phyloP scores from a whole-genome alignment of 1,140 invertebrate species.

The roundworm (Caenorhabditis elegans) region DNA sequence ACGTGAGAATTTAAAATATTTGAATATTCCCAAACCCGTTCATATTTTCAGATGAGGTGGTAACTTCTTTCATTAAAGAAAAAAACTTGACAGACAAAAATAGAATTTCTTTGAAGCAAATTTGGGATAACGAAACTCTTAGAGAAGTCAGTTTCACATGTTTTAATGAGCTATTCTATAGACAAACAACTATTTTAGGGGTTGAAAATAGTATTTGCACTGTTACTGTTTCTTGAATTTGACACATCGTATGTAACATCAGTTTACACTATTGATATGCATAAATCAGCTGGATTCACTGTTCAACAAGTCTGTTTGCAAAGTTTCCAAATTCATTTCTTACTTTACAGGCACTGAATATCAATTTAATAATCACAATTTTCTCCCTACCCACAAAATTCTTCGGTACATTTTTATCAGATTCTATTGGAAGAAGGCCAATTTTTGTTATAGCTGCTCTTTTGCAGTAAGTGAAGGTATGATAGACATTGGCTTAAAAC shows the following conservation, averaged over 20 bases:
- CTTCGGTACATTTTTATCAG: neutral
- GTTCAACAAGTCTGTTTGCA: conserved; percentile 4
- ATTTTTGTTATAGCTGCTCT: neutral
- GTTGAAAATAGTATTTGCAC: neutral
- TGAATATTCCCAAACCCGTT: neutral
- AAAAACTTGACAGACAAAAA: neutral
- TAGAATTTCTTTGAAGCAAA: neutral
- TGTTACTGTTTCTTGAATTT: neutral
- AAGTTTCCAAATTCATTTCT: too few relatives aligned
- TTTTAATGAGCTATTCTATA: too few relatives aligned
- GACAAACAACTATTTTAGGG: too few relatives aligned
- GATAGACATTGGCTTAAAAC: neutral
- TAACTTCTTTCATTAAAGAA: neutral
- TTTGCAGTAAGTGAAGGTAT: neutral
- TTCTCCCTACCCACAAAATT: neutral
- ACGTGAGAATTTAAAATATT: too few relatives aligned
- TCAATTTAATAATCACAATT: neutral
- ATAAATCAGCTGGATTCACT: neutral
- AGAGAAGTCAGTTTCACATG: too few relatives aligned
- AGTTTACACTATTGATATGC: neutral
- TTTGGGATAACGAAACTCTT: neutral
- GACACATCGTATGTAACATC: neutral
- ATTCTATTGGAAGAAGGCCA: neutral
- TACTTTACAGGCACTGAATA: neutral
- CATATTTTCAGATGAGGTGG: neutral